Evolutionary conservation across 2,888 invertebrate genomes (phyloP).

Genomic region (Arctia plantaginis): DNA sequence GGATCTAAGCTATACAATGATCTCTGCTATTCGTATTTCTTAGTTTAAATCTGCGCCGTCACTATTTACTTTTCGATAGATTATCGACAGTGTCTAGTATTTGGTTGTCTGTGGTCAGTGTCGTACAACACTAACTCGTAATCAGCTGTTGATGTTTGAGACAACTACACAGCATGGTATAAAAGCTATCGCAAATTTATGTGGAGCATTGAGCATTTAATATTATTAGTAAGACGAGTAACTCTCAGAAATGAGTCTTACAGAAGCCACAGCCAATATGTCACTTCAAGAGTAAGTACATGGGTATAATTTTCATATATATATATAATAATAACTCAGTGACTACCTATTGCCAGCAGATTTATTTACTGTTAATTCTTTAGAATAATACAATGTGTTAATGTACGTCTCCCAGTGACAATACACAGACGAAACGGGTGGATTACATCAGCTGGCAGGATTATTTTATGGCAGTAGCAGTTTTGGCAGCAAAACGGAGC

Average conservation of each 20-base stretch:
- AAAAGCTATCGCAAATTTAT: not conserved
- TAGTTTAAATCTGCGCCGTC: no score
- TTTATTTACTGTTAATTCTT: not conserved
- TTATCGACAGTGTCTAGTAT: no score
- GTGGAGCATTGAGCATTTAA: not conserved
- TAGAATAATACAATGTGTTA: not conserved
- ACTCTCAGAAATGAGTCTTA: constrained; percentile 29
- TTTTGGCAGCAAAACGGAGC: constrained; percentile 96
- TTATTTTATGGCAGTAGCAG: constrained; percentile 98
- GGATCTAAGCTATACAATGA: no score
- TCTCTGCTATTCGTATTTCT: no score
- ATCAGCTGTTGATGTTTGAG: not conserved
- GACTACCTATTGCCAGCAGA: not conserved
- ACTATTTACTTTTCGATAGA: no score
- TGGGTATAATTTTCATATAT: not conserved
- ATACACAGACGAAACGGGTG: constrained; percentile 80
- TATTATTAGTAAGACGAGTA: not conserved
- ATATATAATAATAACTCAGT: not conserved
- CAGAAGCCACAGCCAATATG: constrained; percentile 34
- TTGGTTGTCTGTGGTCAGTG: no score
- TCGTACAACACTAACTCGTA: no score
- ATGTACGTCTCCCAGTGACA: not conserved
- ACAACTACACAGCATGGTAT: not conserved
- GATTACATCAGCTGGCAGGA: constrained; percentile 95
- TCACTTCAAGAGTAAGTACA: constrained; percentile 36